Evolutionary conservation across 2,888 invertebrate genomes (phyloP), one percentile per base, ranked within the genome.

Genomic region (Ferrisia virgata): DNA sequence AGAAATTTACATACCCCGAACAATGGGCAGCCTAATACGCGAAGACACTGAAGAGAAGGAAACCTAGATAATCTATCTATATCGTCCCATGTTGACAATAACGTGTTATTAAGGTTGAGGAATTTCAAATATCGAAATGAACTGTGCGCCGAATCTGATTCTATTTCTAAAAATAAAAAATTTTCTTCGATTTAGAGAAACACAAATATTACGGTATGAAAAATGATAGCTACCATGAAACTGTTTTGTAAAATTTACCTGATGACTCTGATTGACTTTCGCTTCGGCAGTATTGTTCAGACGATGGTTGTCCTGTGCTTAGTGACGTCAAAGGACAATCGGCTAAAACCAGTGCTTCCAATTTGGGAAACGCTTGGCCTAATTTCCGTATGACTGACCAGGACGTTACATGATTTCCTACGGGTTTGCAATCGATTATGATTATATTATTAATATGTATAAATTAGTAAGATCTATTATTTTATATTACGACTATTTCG

Each of bases 301-400:
- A 79, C 1, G 84, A 79, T 11, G 84, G 78, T 25, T 81, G 84
- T 9, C 80, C 84, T 13, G 78, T 81, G 79, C 84, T 85, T 3
- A 85, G 84, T 8, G 85, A 85, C 82, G 82, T 88, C 85, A 96
- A 91, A 39, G 95, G 94, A 88, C 96, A 96, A 87, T 96, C 95
- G 82, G 96, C 96, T 81, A 97, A 90, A 83, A 97, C 93, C 86
- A 98, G 89, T 1, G 94, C 93, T 89, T 96, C 94, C 87, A 98
- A 89, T 87, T 92, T 93, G 0, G 97, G 97, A 89, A 97, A 97
- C 5, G 94, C 92, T 87, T 93, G 92, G 1, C 97, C 97, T 85
- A 98, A 89, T 87, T 95, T 94, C 43, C 92, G 92, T 82, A 97
- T 92, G 88, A 96, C 95, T 86, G 90, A 90, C 97, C 97, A 97